Evolutionary conservation across 2,797 vertebrate species (phyloP).

Genomic region (Caiman crocodilus): DNA sequence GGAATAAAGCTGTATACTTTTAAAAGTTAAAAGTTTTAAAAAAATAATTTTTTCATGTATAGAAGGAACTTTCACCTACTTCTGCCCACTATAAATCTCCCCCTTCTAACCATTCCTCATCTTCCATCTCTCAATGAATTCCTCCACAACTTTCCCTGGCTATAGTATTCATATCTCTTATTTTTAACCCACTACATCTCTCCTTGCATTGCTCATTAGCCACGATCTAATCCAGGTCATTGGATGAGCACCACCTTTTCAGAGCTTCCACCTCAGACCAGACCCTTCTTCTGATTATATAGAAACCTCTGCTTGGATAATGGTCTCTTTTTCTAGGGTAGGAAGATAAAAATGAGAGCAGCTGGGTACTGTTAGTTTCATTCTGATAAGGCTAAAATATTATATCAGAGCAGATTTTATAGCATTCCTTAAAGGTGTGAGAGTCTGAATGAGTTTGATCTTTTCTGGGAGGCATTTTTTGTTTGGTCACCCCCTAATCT

Average conservation of each 20-base stretch:
- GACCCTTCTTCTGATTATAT: fast-evolving
- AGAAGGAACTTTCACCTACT: background rate
- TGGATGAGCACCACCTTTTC: background rate
- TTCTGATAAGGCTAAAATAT: background rate
- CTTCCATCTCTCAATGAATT: background rate
- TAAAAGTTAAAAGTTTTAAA: no score
- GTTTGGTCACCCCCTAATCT: background rate
- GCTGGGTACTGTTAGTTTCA: background rate
- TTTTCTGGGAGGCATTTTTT: background rate
- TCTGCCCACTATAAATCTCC: background rate
- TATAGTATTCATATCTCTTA: background rate
- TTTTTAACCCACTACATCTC: background rate
- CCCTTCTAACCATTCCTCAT: background rate
- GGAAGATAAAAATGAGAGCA: background rate
- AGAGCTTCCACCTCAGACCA: background rate
- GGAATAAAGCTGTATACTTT: no score
- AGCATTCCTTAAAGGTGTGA: background rate
- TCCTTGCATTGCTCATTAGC: background rate
- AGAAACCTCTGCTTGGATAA: fast-evolving
- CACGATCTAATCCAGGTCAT: background rate
- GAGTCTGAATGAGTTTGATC: background rate
- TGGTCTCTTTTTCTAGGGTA: background rate
- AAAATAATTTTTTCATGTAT: background rate
- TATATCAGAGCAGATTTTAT: fast-evolving
- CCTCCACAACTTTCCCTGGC: background rate